Base-by-base conservation (phyloP, 1,140 invertebrate species). In the Hylyphantes graminicola region DNA sequence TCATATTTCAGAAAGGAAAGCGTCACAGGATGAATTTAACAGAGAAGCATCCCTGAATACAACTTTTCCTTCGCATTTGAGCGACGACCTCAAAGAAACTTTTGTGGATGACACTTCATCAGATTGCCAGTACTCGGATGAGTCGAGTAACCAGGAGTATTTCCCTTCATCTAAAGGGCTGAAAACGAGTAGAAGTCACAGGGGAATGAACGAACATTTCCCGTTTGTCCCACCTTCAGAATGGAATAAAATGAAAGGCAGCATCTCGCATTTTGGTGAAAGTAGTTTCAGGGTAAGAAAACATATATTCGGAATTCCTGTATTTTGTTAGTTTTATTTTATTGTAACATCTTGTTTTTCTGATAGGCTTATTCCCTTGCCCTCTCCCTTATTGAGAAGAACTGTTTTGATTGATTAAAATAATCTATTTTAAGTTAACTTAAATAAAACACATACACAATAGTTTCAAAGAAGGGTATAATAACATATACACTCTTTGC, bases 91-190 rank as follows among this genome's bases (percentile, higher is more conserved):
- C 13, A 83, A 83, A 83, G 80, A 83, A 75, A 83, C 80, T 48
- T 83, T 83, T 75, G 80, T 83, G 17, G 80, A 83, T 75, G 80
- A 83, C 21, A 83, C 72, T 74, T 75, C 80, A 12, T 74, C 80
- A 55, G 80, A 83, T 67, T 72, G 59, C 15, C 80, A 83, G 75
- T 83, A 74, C 65, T 83, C 80, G 53, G 80, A 83, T 74, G 79
- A 81, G 63, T 75, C 72, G 17, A 73, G 72, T 11, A 75, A 53
- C 19, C 80, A 83, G 8, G 80, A 83, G 15, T 35, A 13, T n/a
- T 81, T 68, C 54, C 50, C 76, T 54, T 7, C 48, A 17, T 72
- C 67, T 11, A 67, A 70, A 53, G 17, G 55, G 50, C 53, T 70
- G 19, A 64, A 72, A 12, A 13, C 15, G 9, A 81, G 54, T 54